Evolutionary conservation across 2,888 invertebrate species (phyloP), one percentile per base, ranked within the genome.

Genomic region (Amphipyra berbera): DNA sequence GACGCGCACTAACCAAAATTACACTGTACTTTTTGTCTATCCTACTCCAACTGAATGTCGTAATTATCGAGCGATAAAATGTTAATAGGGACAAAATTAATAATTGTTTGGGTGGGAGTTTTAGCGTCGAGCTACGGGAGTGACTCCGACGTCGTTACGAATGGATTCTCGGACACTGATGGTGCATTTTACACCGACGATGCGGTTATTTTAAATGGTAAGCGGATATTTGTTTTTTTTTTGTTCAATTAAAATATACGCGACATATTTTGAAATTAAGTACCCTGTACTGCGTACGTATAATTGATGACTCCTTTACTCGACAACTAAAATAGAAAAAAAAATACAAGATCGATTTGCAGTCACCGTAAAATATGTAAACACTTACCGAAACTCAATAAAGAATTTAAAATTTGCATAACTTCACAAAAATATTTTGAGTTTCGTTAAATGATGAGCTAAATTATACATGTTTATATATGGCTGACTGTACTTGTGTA

Each of bases 191-290:
- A 93, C 71, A 92, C 92, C 2, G 90, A 95, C 30, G 95, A 95
- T 85, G 91, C 95, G 63, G 90, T 95, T 74, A 87, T 95, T 73
- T 77, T 95, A 60, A 94, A 94, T 76, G 95, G 95, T 95, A 81
- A 92, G 93, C 72, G 9, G 48, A 65, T 50, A 47, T 21, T 37
- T 44, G 4, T 27, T 35, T 15, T 9, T 21, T 10, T 6, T 14
- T 41, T 21, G 6, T 41, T 14, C 7, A 14, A 41, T 2, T n/a
- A 41, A 13, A 41, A 14, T 33, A 2, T 33, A 12, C 8, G 12
- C 10, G 21, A 33, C 21, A 21, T 21, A 21, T 21, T 21, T 21
- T 21, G 30, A 30, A 30, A 30, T 30, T 6, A 21, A 30, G 30
- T 4, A 30, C 7, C 30, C 30, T 30, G 30, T 30, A 1, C 30